phyloP scores from a whole-genome alignment of 2,113 vertebrate genomes.

The Nanorana parkeri region DNA sequence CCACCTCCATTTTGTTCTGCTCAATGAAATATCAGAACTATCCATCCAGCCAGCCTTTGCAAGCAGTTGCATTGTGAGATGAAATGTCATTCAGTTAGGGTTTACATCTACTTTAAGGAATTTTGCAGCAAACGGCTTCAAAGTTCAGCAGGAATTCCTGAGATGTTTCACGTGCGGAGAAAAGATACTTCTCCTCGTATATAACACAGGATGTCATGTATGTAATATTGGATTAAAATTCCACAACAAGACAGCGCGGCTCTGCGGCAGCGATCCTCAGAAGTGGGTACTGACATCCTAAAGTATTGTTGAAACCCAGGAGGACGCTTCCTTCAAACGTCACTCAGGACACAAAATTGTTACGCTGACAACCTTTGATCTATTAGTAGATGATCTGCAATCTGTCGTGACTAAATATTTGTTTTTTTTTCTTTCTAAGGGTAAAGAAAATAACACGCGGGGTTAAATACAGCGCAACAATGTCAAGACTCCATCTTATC shows the following conservation, averaged over 20 bases:
- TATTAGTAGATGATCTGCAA: not conserved
- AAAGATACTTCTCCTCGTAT: not conserved
- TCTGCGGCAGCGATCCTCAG: not conserved
- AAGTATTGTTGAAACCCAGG: not conserved
- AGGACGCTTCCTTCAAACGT: not conserved
- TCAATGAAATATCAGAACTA: no score
- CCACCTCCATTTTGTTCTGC: no score
- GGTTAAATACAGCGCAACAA: not conserved
- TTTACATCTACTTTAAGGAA: no score
- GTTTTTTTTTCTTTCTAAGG: not conserved
- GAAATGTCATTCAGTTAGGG: no score
- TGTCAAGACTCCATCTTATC: not conserved
- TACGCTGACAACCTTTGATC: conserved; percentile 1
- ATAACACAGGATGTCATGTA: not conserved
- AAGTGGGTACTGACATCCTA: not conserved
- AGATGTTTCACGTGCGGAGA: no score
- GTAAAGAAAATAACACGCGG: not conserved
- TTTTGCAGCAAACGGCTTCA: no score
- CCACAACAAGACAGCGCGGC: no score
- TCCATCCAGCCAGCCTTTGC: no score
- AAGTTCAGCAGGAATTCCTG: no score
- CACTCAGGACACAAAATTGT: not conserved
- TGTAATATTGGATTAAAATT: no score
- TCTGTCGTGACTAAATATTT: not conserved
- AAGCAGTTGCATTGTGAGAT: no score